A percentile compares a stretch with the other conserved stretches of the same genome.
Evolutionary conservation across 2,888 invertebrate species (phyloP).

Genomic region (Drosophila lacicola): DNA sequence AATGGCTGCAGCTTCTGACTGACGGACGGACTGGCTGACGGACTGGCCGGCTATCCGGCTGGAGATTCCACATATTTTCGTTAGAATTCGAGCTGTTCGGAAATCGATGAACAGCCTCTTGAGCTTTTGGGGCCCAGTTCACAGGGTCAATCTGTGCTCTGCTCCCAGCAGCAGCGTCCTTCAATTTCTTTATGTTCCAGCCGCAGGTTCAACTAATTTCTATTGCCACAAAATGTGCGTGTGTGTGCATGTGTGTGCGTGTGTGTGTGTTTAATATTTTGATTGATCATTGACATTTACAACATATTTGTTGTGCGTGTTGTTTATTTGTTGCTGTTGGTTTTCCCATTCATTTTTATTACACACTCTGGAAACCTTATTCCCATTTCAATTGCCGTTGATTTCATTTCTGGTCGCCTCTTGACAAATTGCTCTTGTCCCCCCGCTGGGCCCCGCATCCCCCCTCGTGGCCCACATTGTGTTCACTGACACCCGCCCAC

Average conservation of each 20-base stretch:
- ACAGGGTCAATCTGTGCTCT: conserved; percentile 32
- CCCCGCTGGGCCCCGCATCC: not conserved
- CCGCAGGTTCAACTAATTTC: conserved; percentile 43
- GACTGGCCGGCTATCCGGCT: not conserved
- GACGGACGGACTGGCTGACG: conserved; percentile 8
- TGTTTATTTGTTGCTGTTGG: conserved; percentile 36
- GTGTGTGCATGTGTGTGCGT: conserved; percentile 20
- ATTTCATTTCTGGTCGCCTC: conserved; percentile 52
- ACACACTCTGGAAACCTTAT: conserved; percentile 52
- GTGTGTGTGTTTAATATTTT: conserved; percentile 71
- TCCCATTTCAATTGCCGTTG: conserved; percentile 49
- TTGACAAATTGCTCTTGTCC: conserved; percentile 54
- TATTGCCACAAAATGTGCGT: conserved; percentile 4
- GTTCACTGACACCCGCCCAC: conserved; percentile 64
- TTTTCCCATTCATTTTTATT: conserved; percentile 61
- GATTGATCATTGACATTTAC: conserved; percentile 84
- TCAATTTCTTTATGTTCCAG: conserved; percentile 23
- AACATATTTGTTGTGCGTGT: conserved; percentile 70
- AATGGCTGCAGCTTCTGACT: conserved; percentile 63
- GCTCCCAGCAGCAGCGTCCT: conserved; percentile 18
- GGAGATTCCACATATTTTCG: conserved; percentile 49
- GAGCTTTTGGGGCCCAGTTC: conserved; percentile 42
- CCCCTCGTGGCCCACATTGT: conserved; percentile 21
- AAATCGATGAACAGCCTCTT: conserved; percentile 63
- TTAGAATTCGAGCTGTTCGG: conserved; percentile 63